Evolutionary conservation across 2,888 invertebrate genomes (phyloP), one percentile per base, ranked within the genome.

Genomic region (Plutella xylostella): DNA sequence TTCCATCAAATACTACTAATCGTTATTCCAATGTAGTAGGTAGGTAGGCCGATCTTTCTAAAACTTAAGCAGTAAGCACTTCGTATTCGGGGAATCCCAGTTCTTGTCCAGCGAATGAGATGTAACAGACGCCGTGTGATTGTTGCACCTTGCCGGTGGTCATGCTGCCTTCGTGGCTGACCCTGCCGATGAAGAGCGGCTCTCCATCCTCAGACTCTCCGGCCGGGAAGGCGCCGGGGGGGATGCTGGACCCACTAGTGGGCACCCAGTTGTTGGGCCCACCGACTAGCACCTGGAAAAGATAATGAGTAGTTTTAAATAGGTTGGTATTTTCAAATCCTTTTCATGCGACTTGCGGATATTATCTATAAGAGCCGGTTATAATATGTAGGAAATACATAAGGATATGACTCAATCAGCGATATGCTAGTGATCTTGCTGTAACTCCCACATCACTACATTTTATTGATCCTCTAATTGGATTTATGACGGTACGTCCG

Each of bases 71-170:
- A 34, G 17, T 78, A 47, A 94, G 88, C 56, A 95, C 79, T 83
- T 95, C 94, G 64, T 91, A 95, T 42, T 93, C 91, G n/a, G 88
- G 86, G 84, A 90, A 92, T 41, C 90, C 88, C 46, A 93, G 69
- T 66, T 95, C 95, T 58, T 89, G 86, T 35, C 94, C 94, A 1
- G 82, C 93, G 64, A 89, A 95, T 12, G 94, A 88, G 72, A 95
- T 92, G 86, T 95, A 95, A 67, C 91, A 90, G 44, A 90, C 89
- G 20, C 88, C 90, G 62, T 94, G 94, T 7, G 92, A 92, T 30
- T 90, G 89, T 58, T 95, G 94, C 2, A 95, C 90, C 77, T 95
- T 94, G 60, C 94, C 94, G 20, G 90, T 86, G 19, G 92, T 92
- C 39, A 92, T 52, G 48, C 90, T 88, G 47, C 90, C 92, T 55